Conservation (phyloP, 2,888 invertebrate species). For the Pecten maximus region DNA sequence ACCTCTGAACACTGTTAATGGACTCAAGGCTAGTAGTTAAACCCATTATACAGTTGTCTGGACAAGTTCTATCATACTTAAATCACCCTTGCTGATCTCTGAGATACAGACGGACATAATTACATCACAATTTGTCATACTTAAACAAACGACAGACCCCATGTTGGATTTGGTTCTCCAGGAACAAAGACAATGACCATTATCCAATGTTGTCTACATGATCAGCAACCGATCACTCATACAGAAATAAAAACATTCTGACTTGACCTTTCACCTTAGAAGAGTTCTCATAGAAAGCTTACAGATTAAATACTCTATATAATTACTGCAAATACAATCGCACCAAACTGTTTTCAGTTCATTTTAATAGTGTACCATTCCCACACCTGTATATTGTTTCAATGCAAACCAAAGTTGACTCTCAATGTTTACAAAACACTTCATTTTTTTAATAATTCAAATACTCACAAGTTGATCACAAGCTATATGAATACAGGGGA, state of each 20-base stretch:
- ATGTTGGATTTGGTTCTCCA: not conserved
- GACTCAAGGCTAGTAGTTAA: not conserved
- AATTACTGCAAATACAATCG: too few relatives aligned
- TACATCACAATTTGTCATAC: conserved; percentile 4
- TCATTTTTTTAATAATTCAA: not conserved
- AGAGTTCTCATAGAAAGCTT: not conserved
- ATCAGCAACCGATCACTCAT: not conserved
- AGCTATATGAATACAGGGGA: not conserved
- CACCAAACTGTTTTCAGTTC: too few relatives aligned
- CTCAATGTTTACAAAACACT: not conserved
- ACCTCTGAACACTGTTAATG: not conserved
- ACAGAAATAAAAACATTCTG: not conserved
- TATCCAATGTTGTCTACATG: not conserved
- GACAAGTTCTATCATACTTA: not conserved
- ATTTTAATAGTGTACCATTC: too few relatives aligned
- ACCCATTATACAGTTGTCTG: not conserved
- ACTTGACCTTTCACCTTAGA: not conserved
- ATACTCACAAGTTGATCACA: too few relatives aligned
- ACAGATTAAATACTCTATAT: too few relatives aligned
- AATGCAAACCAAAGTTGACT: not conserved
- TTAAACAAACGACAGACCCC: not conserved
- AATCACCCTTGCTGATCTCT: not conserved
- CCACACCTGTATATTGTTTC: not conserved
- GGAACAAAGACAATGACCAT: not conserved
- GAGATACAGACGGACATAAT: not conserved